Percentiles rank a stretch among this genome's conserved stretches.
These are phyloP conservation scores for Leuctra nigra DNA, from an alignment of 2,888 invertebrate species.

Conservation along the genomic window DNA sequence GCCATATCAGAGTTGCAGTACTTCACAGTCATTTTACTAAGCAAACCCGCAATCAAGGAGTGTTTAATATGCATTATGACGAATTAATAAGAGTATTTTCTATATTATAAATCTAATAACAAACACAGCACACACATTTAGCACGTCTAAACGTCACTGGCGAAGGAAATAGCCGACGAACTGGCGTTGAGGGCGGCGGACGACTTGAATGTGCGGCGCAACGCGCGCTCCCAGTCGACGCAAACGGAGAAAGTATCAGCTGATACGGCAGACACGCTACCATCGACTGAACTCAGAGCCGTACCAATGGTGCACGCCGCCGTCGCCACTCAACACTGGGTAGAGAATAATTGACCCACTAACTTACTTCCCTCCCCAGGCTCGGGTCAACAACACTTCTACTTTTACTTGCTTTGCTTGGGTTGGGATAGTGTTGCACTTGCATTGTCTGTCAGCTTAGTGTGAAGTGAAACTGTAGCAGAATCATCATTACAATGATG, in stretches of 20 bases:
- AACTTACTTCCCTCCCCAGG: constrained; percentile 33
- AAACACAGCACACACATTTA: not conserved
- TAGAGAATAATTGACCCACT: constrained; percentile 25
- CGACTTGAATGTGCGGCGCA: constrained; percentile 3
- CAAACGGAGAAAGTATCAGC: constrained; percentile 12
- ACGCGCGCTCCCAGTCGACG: constrained; percentile 20
- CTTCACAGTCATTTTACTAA: constrained; percentile 26
- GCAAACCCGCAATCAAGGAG: constrained; percentile 12
- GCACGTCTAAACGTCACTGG: not conserved
- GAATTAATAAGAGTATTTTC: too few relatives aligned
- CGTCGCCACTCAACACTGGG: too few relatives aligned
- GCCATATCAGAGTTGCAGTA: constrained; percentile 21
- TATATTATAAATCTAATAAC: not conserved
- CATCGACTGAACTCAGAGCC: constrained; percentile 5
- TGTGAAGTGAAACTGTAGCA: constrained; percentile 5
- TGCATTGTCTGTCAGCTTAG: not conserved
- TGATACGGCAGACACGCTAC: constrained; percentile 4
- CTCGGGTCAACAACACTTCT: constrained; percentile 22
- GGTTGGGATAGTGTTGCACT: not conserved
- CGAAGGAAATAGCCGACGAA: not conserved
- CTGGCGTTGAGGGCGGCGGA: not conserved
- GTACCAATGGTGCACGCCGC: too few relatives aligned
- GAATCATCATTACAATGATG: constrained; percentile 5
- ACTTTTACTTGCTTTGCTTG: constrained; percentile 10
- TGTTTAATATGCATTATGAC: constrained; percentile 10